Percentiles rank a stretch among this genome's conserved stretches.
These are phyloP conservation scores for Sesamia inferens DNA, from an alignment of 2,888 invertebrate genomes.

Conservation along the genomic window DNA sequence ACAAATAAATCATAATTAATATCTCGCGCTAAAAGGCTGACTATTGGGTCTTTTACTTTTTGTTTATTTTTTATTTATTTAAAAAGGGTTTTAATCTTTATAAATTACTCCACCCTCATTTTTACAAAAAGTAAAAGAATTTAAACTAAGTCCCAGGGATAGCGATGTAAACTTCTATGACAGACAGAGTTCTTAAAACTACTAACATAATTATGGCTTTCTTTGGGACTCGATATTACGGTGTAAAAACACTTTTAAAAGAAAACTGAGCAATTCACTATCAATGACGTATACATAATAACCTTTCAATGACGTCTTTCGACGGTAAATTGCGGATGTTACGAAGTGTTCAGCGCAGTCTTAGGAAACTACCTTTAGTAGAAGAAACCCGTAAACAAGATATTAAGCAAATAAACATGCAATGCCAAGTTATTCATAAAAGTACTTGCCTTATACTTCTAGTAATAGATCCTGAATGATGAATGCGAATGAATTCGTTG, in stretches of 20 bases:
- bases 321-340: no score
- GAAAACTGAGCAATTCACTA: not conserved
- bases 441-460: slow-evolving; percentile 96
- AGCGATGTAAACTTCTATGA: not conserved
- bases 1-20: no score
- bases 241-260: not conserved
- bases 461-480: slow-evolving; percentile 98
- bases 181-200: no score
- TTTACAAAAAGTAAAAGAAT: no score
- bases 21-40: no score
- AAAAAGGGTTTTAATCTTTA: no score
- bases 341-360: not conserved
- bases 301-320: not conserved
- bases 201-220: no score
- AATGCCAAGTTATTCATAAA: slow-evolving; percentile 10
- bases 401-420: not conserved
- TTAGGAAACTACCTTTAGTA: not conserved
- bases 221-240: no score
- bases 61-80: no score
- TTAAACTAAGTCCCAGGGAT: no score
- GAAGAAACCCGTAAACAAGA: not conserved
- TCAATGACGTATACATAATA: not conserved
- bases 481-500: slow-evolving; percentile 99
- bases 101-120: no score
- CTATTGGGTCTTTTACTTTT: no score